phyloP scores from a whole-genome alignment of 2,888 invertebrate genomes.

The Drosophila lacicola region DNA sequence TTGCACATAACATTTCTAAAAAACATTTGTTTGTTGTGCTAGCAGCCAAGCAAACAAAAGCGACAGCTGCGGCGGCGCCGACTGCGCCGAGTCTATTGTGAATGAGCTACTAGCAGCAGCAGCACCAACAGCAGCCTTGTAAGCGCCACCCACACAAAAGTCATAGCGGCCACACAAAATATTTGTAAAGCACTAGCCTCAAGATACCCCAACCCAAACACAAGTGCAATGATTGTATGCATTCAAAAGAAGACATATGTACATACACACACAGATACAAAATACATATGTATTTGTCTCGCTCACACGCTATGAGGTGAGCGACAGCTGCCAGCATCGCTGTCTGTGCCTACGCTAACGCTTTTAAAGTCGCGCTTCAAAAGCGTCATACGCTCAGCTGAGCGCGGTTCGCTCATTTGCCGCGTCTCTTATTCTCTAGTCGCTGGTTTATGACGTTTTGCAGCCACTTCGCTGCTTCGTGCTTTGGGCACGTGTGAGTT shows the following conservation, averaged over 20 bases:
- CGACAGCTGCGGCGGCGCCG: conserved; percentile 63
- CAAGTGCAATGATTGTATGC: conserved; percentile 44
- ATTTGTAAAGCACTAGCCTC: conserved; percentile 55
- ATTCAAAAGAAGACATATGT: conserved; percentile 18
- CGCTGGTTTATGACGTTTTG: conserved; percentile 42
- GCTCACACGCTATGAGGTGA: conserved; percentile 63
- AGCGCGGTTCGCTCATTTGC: conserved; percentile 42
- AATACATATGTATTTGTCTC: conserved; percentile 19
- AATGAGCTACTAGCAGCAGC: conserved; percentile 44
- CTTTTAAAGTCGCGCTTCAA: conserved; percentile 60
- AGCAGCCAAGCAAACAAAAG: conserved; percentile 46
- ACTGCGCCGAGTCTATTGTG: conserved; percentile 50
- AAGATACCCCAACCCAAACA: conserved; percentile 45
- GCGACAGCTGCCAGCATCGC: conserved; percentile 35
- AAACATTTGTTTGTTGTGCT: conserved; percentile 46
- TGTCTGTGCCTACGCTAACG: conserved; percentile 45
- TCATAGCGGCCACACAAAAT: conserved; percentile 62
- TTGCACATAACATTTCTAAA: conserved; percentile 19
- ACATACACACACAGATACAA: not conserved
- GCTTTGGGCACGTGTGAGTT: conserved; percentile 58
- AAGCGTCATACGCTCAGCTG: conserved; percentile 70
- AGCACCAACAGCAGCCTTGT: conserved; percentile 58
- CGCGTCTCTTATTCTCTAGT: conserved; percentile 18
- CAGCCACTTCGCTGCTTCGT: conserved; percentile 20
- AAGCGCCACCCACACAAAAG: conserved; percentile 74